A percentile compares a stretch with the other conserved stretches of the same genome.
phyloP scores from a whole-genome alignment of 1,140 invertebrate species.

The Zeugodacus cucurbitae region DNA sequence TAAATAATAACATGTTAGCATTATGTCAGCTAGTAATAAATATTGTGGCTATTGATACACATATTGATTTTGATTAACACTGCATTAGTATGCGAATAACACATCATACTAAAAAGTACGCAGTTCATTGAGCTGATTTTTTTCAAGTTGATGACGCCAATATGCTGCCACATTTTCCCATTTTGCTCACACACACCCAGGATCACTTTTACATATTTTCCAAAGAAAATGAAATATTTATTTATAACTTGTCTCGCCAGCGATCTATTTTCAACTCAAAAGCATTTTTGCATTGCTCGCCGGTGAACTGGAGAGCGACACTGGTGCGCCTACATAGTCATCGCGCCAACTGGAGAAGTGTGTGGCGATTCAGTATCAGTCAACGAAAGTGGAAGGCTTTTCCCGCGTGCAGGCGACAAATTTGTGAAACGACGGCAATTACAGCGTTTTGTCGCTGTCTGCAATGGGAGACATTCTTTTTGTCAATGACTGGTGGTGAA shows the following conservation, averaged over 20 bases:
- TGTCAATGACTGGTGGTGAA: neutral
- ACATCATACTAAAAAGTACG: too few relatives aligned
- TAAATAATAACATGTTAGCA: too few relatives aligned
- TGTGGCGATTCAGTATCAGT: neutral
- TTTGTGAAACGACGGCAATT: neutral
- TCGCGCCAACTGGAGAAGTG: neutral
- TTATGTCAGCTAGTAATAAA: too few relatives aligned
- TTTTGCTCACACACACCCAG: neutral
- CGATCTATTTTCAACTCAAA: slow-evolving; percentile 21
- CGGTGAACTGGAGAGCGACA: neutral
- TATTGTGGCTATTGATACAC: too few relatives aligned
- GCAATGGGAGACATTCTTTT: neutral
- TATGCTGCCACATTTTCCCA: neutral
- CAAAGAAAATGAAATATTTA: slow-evolving; percentile 31
- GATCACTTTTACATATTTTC: slow-evolving; percentile 7
- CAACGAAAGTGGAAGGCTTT: neutral
- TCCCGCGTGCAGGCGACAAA: neutral
- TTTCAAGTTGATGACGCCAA: slow-evolving; percentile 27
- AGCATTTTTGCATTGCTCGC: slow-evolving; percentile 5
- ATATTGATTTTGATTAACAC: too few relatives aligned
- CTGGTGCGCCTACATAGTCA: neutral
- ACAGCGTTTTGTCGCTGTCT: neutral
- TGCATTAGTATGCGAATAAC: too few relatives aligned
- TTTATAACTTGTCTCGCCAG: slow-evolving; percentile 32
- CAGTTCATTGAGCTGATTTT: slow-evolving; percentile 27